Evolutionary conservation across 2,888 invertebrate species (phyloP).

Genomic region (Pharmacophagus antenor): DNA sequence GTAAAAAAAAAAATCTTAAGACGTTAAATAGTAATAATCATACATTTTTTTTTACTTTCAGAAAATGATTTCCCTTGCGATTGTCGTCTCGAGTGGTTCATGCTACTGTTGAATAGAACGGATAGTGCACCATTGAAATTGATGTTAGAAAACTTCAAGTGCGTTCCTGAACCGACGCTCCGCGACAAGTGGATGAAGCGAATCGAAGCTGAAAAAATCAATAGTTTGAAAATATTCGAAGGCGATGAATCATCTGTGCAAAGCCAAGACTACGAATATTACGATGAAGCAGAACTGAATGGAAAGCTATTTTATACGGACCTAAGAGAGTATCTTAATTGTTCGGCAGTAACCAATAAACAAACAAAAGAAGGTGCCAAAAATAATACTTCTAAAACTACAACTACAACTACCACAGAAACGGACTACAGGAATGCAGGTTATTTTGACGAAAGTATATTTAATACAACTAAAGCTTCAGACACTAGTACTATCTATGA

Average conservation of each 20-base stretch:
- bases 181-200: slow-evolving; percentile 55
- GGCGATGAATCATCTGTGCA: slow-evolving; percentile 44
- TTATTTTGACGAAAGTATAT: slow-evolving; percentile 24
- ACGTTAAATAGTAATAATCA: neutral
- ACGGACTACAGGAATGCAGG: slow-evolving; percentile 31
- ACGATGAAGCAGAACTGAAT: slow-evolving; percentile 65
- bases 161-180: slow-evolving; percentile 53
- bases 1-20: neutral
- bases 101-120: slow-evolving; percentile 60
- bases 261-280: slow-evolving; percentile 64
- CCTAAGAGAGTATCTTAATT: slow-evolving; percentile 60
- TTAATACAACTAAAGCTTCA: slow-evolving; percentile 28
- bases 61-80: slow-evolving; percentile 67
- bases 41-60: slow-evolving; percentile 37
- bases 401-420: slow-evolving; percentile 23
- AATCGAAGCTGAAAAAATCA: slow-evolving; percentile 49
- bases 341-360: slow-evolving; percentile 38
- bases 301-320: slow-evolving; percentile 71
- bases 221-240: slow-evolving; percentile 40
- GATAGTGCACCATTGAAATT: slow-evolving; percentile 53
- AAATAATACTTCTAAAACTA: slow-evolving; percentile 31
- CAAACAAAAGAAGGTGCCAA: slow-evolving; percentile 24
- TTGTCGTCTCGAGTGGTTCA: slow-evolving; percentile 68
- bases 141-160: slow-evolving; percentile 65
- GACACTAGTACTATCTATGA: slow-evolving; percentile 31